Evolutionary conservation across 2,797 vertebrate genomes (phyloP), one percentile per base, ranked within the genome.

Genomic region (Chelon auratus): DNA sequence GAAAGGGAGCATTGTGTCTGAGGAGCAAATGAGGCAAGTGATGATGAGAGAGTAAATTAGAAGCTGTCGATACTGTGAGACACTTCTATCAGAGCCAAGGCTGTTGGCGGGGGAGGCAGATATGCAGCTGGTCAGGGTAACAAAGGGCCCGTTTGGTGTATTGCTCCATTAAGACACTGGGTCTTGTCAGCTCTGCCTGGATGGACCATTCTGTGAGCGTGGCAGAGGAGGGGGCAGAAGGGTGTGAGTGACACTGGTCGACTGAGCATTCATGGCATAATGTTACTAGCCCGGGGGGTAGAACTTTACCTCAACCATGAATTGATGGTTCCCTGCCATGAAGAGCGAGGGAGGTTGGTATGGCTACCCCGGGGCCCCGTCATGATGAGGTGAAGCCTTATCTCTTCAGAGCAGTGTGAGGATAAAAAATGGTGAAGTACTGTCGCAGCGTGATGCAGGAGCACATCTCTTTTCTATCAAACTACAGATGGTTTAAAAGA

Each of bases 11-110:
- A 85, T 91, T 93, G 91, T 91, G 84, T 91, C 82, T 78, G 85
- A 71, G 89, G 75, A 86, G 86, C 84, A 91, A 92, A 93, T 85
- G 89, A 91, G 90, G 91, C 91, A 88, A 91, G 91, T 89, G 90
- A 91, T 92, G 91, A 93, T 92, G 90, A 91, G 91, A 91, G 91
- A 92, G 91, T 93, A 90, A 92, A 93, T 94, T 90, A 92, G 89
- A 90, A 89, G 90, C 88, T 86, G 91, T 91, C 89, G 87, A 92
- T 91, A 91, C 77, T 86, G 86, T 91, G 91, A 88, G 88, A 91
- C 89, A 89, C 83, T 82, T 88, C 91, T 90, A 87, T 87, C 82
- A 90, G 92, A 88, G 86, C 89, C 89, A 87, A 83, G 89, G 86
- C 85, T 77, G 86, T 86, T 92, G 90, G 91, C 88, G 74, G 75